Conservation (phyloP, 1,140 invertebrate genomes). For the Ceratina calcarata region DNA sequence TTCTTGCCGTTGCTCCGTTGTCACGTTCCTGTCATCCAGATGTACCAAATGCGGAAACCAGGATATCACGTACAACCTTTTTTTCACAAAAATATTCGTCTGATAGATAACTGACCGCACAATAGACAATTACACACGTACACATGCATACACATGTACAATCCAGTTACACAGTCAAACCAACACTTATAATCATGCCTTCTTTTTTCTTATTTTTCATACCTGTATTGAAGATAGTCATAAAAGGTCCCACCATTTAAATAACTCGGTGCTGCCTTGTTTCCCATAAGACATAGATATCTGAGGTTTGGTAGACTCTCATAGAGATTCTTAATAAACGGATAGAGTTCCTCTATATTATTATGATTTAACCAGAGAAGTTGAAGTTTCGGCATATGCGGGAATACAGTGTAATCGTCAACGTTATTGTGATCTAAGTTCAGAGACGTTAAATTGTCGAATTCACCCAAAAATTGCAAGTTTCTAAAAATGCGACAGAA, state of each 20-base stretch:
- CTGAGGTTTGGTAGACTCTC: conserved; percentile 85
- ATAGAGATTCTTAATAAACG: conserved; percentile 85
- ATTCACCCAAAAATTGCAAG: conserved; percentile 85
- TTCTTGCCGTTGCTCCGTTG: conserved; percentile 82
- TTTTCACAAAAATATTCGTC: conserved; percentile 7
- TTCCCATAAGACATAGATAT: conserved; percentile 89
- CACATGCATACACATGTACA: neutral
- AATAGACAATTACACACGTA: neutral
- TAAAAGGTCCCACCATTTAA: conserved; percentile 87
- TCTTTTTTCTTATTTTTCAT: conserved; percentile 46
- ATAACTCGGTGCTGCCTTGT: conserved; percentile 87
- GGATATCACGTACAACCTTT: conserved; percentile 86
- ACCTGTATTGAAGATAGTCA: conserved; percentile 90
- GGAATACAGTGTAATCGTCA: conserved; percentile 84
- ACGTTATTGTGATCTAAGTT: conserved; percentile 89
- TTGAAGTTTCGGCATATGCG: conserved; percentile 84
- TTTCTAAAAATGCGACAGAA: conserved; percentile 81
- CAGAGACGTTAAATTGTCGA: conserved; percentile 85
- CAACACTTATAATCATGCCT: neutral
- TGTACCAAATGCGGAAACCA: conserved; percentile 84
- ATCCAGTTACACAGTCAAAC: neutral
- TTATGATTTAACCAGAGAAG: conserved; percentile 91
- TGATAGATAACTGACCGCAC: too few relatives aligned
- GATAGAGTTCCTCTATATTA: conserved; percentile 84
- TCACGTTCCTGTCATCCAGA: conserved; percentile 85